A percentile compares a stretch with the other conserved stretches of the same genome.
Conservation (phyloP, 2,888 invertebrate species). For the Pycnomerus fuliginosus region DNA sequence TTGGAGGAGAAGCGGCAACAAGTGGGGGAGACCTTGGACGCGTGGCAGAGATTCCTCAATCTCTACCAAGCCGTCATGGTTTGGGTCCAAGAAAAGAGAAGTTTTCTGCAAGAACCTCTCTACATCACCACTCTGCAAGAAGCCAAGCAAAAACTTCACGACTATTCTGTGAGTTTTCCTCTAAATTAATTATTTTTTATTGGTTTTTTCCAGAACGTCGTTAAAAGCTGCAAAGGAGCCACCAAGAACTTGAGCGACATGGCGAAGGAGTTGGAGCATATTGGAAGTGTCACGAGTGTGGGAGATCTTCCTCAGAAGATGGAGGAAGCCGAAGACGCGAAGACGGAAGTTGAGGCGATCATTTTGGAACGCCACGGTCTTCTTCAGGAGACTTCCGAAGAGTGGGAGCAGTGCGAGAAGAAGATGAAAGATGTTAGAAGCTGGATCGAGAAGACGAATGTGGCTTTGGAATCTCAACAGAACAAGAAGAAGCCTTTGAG, state of each 20-base stretch:
- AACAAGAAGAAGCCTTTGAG: constrained; percentile 84
- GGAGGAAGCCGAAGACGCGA: constrained; percentile 82
- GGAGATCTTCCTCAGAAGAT: constrained; percentile 84
- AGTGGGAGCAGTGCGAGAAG: constrained; percentile 95
- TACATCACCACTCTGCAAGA: constrained; percentile 77
- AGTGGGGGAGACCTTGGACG: constrained; percentile 83
- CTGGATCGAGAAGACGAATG: constrained; percentile 86
- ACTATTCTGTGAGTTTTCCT: constrained; percentile 70
- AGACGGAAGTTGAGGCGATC: constrained; percentile 80
- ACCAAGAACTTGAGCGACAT: constrained; percentile 87
- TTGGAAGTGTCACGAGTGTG: constrained; percentile 79
- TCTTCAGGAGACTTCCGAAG: constrained; percentile 88
- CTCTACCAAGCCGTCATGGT: constrained; percentile 77
- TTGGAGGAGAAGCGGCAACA: constrained; percentile 81
- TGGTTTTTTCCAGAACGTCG: constrained; percentile 63
- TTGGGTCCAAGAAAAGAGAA: constrained; percentile 82
- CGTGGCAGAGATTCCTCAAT: constrained; percentile 83
- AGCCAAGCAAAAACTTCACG: constrained; percentile 81
- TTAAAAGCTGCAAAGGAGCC: constrained; percentile 85
- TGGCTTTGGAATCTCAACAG: constrained; percentile 74
- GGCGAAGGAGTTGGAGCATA: constrained; percentile 85
- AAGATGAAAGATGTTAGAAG: constrained; percentile 86
- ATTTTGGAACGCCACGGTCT: constrained; percentile 84
- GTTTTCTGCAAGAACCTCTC: constrained; percentile 76
- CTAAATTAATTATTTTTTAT: not conserved